Base-by-base conservation (phyloP, 23 tunicate genomes). In the Botrylloides violaceus region DNA sequence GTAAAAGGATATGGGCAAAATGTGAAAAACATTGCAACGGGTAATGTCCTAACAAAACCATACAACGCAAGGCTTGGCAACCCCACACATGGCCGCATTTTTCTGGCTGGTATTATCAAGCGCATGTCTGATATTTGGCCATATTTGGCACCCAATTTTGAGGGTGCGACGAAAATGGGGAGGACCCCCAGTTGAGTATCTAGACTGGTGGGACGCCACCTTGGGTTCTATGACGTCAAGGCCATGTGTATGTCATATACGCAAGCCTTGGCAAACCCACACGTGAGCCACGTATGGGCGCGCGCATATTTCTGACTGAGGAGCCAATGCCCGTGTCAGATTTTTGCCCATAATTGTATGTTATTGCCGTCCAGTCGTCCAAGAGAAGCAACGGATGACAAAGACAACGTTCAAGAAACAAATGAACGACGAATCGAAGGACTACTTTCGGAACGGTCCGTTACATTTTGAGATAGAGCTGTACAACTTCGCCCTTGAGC, bases 401-500 rank as follows among this genome's bases (percentile, higher is more conserved):
- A 47, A 71, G 75, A 92, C 98, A 2, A 50, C 39, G n/a, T 63
- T 75, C 77, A 84, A 80, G 76, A 84, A 81, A 61, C 61, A 71
- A 32, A 84, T 92, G 86, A 79, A 70, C 62, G 75, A 53, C 2
- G 86, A 61, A 56, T 70, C 86, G n/a, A 64, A 70, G 59, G 37
- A 74, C 1, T 92, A 38, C 65, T 84, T 84, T 38, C 29, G 70
- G 36, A 32, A 63, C 59, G 98, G 98, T 36, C 92, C 92, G 20
- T 71, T 92, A 31, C 74, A 86, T 29, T 75, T 79, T 35, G 98
- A 92, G 75, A 75, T 66, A 34, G 78, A 79, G 43, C 70, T 92
- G 3, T 92, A 92, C 64, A 71, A 92, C 3, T 92, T 92, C 36
- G 98, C 92, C 2, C 59, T 61, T 49, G 43, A 75, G 49, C 34